Base-by-base conservation (phyloP, 2,888 invertebrate genomes). In the Eretmocerus hayati region DNA sequence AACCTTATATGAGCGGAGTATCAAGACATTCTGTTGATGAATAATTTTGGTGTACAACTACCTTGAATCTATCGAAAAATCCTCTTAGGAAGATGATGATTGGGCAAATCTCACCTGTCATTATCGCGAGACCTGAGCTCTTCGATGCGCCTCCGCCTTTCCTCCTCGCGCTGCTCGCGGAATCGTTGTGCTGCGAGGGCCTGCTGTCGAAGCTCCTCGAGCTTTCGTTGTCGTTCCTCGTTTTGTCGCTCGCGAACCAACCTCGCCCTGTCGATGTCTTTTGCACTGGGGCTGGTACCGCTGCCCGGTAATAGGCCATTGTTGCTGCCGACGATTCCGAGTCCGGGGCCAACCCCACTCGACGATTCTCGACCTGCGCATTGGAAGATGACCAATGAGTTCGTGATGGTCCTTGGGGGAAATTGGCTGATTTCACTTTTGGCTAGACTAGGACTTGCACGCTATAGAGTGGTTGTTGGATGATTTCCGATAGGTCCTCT, bases 131-230 rank as follows among this genome's bases (percentile, higher is more conserved):
- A 75, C 60, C 87, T 81, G 69, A 90, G 81, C 64, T 91, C 90
- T 56, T 90, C 90, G 68, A 90, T 84, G 59, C 90, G 79, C 63
- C 80, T 78, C 62, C 88, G 79, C 47, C 91, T 77, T 68, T 91
- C 90, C 58, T 87, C 85, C 68, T 91, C 91, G 62, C 90, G 83
- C 72, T 88, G 88, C 77, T 90, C 90, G 42, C 91, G 83, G 74
- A 89, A 90, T 66, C 84, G 84, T 75, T 91, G 90, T 66, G 90
- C 90, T 42, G 89, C 87, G 59, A 89, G 79, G 50, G 90, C 90
- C 75, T 91, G 90, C 69, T 87, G 85, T 66, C 87, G 85, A 64
- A 93, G 78, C 75, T 92, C 92, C 71, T 91, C 90, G 67, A 92
- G 78, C 74, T 90, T 87, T 69, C 84, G 84, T 67, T 89, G 84